Percentiles rank a stretch among this genome's conserved stretches.
These are phyloP conservation scores for Eurystomus glaucurus DNA, from an alignment of 2,797 vertebrate species.

Conservation along the genomic window DNA sequence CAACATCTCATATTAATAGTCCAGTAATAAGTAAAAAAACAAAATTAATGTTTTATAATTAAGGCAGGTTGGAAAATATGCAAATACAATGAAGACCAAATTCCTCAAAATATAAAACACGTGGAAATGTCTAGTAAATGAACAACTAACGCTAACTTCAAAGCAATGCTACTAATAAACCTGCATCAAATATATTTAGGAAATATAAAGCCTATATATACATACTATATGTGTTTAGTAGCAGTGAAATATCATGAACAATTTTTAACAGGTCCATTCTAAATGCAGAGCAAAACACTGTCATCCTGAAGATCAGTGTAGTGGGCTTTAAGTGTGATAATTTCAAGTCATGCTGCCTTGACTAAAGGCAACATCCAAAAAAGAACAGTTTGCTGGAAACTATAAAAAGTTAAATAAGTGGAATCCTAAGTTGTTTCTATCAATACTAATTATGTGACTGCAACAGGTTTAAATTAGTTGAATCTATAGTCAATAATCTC, in stretches of 20 bases:
- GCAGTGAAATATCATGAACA: background rate
- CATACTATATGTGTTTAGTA: background rate
- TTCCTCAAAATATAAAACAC: background rate
- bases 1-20: background rate
- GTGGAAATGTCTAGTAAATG: background rate
- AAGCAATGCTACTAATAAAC: background rate
- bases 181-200: background rate
- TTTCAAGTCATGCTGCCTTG: background rate
- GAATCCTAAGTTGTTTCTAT: background rate
- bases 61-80: background rate
- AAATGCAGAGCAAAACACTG: background rate
- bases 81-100: background rate
- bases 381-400: background rate
- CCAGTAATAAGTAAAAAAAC: background rate
- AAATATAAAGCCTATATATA: background rate
- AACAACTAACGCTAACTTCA: background rate
- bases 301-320: background rate
- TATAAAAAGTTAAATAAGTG: background rate
- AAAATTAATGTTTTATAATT: background rate
- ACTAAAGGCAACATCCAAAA: background rate
- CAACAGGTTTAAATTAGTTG: slow-evolving; percentile 28
- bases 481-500: background rate
- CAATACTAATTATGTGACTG: slow-evolving; percentile 24
- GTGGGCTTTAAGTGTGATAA: background rate
- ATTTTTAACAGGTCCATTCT: background rate